phyloP scores from a whole-genome alignment of 1,140 invertebrate species.

The Saccostrea cuccullata region DNA sequence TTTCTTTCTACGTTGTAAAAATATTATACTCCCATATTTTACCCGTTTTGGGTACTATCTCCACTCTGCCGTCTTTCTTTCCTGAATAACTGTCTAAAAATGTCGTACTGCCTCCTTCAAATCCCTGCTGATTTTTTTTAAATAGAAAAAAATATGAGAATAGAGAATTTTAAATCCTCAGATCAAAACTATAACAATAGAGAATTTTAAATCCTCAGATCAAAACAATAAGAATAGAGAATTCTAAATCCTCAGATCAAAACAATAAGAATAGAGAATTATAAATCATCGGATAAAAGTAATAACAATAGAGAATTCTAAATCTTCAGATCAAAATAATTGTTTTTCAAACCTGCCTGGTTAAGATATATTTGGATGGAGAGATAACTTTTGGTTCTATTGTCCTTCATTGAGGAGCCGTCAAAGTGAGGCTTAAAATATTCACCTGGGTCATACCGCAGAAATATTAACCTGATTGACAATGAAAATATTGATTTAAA shows the following conservation, averaged over 20 bases:
- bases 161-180: too few relatives aligned
- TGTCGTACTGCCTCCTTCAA: slow-evolving; percentile 67
- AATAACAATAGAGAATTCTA: too few relatives aligned
- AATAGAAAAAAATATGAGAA: too few relatives aligned
- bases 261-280: too few relatives aligned
- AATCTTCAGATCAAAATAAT: too few relatives aligned
- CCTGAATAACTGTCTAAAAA: slow-evolving; percentile 52
- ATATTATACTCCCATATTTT: neutral
- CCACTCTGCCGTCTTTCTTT: slow-evolving; percentile 22
- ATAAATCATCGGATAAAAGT: too few relatives aligned
- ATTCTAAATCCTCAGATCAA: too few relatives aligned
- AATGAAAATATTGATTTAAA: too few relatives aligned
- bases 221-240: too few relatives aligned
- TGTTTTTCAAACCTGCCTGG: slow-evolving; percentile 58
- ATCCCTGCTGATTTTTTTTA: slow-evolving; percentile 55
- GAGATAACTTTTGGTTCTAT: slow-evolving; percentile 65
- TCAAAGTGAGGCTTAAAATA: slow-evolving; percentile 69
- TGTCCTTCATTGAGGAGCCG: slow-evolving; percentile 60
- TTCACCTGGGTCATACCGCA: slow-evolving; percentile 67
- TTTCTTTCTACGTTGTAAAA: too few relatives aligned
- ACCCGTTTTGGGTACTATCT: slow-evolving; percentile 67
- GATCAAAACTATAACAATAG: too few relatives aligned
- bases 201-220: too few relatives aligned
- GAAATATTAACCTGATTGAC: neutral
- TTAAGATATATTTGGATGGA: slow-evolving; percentile 71